A percentile compares a stretch with the other conserved stretches of the same genome.
Conservation (phyloP, 1,140 invertebrate genomes). For the Temnothorax curvispinosus region DNA sequence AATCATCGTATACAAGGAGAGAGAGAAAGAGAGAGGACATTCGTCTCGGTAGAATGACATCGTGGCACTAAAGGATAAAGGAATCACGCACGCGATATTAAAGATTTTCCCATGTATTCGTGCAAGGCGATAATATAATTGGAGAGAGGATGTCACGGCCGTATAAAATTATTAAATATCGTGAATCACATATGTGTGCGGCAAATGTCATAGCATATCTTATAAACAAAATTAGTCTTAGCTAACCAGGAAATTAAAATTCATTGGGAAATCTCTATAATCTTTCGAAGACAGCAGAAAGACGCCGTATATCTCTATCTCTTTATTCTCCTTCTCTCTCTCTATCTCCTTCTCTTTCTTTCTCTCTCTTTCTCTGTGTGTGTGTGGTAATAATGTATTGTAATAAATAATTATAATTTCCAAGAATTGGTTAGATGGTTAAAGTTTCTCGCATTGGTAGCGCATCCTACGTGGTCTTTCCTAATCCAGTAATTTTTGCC, state of each 20-base stretch:
- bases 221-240: constrained; percentile 12
- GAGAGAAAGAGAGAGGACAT: constrained; percentile 24
- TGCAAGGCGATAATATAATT: constrained; percentile 52
- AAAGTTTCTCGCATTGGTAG: neutral
- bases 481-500: neutral
- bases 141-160: constrained; percentile 57
- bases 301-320: too few species aligned
- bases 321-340: too few species aligned
- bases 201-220: constrained; percentile 41
- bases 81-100: constrained; percentile 59
- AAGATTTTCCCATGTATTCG: constrained; percentile 60
- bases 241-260: neutral
- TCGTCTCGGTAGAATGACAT: constrained; percentile 54
- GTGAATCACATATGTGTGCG: constrained; percentile 4
- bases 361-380: too few species aligned
- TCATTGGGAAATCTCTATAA: neutral
- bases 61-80: constrained; percentile 39
- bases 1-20: neutral
- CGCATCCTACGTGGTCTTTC: neutral
- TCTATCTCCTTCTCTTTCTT: neutral
- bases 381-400: neutral
- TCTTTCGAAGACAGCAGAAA: neutral
- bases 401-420: neutral
- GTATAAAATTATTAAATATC: constrained; percentile 62
- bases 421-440: neutral